Evolutionary conservation across 2,888 invertebrate genomes (phyloP).

Genomic region (Biston stratarius): DNA sequence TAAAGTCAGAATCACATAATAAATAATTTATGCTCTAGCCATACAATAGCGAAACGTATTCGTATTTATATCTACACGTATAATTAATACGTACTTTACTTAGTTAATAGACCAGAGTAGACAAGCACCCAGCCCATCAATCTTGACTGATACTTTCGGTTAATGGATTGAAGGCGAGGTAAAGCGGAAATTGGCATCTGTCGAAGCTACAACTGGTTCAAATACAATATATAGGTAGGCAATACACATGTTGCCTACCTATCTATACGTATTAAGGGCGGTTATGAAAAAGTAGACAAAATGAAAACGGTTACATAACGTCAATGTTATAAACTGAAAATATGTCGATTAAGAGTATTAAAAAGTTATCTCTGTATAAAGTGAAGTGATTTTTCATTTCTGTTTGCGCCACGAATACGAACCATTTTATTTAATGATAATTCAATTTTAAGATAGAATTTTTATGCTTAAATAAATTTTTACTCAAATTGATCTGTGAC

Average conservation of each 20-base stretch:
- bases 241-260: too few species aligned
- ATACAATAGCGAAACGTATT: not conserved
- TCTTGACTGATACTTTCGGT: conserved; percentile 58
- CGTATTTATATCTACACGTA: not conserved
- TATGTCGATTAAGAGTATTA: too few species aligned
- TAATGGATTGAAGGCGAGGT: conserved; percentile 59
- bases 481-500: too few species aligned
- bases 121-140: conserved; percentile 57
- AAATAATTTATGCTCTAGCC: not conserved
- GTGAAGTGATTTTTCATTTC: too few species aligned
- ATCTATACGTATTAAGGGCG: not conserved
- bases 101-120: conserved; percentile 43
- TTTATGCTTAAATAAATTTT: too few species aligned
- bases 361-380: too few species aligned
- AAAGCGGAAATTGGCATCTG: conserved; percentile 53
- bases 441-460: too few species aligned
- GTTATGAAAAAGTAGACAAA: not conserved
- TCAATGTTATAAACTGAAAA: too few species aligned
- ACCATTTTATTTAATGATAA: too few species aligned
- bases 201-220: conserved; percentile 38
- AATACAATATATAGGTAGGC: conserved; percentile 3
- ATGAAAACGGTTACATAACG: too few species aligned
- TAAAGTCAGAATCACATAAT: too few species aligned
- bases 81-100: conserved; percentile 30
- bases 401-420: too few species aligned